Conservation (phyloP, 2,113 vertebrate species). For the Rhinoderma darwinii region DNA sequence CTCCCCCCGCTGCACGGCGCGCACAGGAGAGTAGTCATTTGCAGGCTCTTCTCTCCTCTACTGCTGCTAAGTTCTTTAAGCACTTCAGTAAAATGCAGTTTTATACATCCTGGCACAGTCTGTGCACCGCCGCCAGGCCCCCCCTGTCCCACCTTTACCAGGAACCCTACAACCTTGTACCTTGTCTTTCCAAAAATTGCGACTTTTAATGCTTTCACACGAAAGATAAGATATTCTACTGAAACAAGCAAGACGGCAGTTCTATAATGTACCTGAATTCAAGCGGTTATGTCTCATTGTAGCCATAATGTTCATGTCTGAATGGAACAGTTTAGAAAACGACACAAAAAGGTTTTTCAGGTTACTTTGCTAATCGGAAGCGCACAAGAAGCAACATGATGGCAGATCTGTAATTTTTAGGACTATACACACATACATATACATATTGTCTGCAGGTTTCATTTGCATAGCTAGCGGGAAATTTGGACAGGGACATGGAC, state of each 20-base stretch:
- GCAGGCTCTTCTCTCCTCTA: slow-evolving; percentile 19
- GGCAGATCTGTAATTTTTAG: too few relatives aligned
- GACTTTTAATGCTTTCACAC: background rate
- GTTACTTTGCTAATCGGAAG: background rate
- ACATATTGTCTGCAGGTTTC: background rate
- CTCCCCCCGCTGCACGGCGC: background rate
- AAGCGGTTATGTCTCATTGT: background rate
- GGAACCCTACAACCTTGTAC: background rate
- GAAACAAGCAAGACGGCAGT: background rate
- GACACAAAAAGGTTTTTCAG: background rate
- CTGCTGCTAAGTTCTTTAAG: background rate
- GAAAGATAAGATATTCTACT: background rate
- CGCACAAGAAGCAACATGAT: background rate
- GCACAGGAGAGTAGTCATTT: slow-evolving; percentile 50
- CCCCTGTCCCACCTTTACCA: background rate
- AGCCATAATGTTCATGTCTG: too few relatives aligned
- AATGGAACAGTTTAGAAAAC: too few relatives aligned
- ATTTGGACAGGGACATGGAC: background rate
- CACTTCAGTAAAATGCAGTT: slow-evolving; percentile 15
- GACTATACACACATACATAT: too few relatives aligned
- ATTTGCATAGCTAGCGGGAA: background rate
- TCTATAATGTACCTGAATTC: background rate
- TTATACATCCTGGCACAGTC: slow-evolving; percentile 20
- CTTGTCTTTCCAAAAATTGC: background rate
- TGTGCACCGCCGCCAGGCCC: background rate